A percentile compares a stretch with the other conserved stretches of the same genome.
These are phyloP conservation scores for Melipona beecheii DNA, from an alignment of 2,888 invertebrate species.

Conservation along the genomic window DNA sequence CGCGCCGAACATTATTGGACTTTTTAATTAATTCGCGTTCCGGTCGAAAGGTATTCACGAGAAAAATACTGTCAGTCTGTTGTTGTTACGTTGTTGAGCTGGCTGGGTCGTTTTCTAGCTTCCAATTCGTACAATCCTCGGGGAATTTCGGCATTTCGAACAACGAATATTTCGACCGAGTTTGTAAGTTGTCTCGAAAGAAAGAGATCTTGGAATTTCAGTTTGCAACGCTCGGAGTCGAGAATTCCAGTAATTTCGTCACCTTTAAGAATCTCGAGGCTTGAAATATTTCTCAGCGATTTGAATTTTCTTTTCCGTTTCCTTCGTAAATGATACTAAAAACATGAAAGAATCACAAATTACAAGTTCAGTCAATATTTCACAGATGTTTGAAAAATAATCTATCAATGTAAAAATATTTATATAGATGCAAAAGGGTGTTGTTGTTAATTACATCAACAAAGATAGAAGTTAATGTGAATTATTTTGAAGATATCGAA, in stretches of 20 bases:
- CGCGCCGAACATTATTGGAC: not conserved
- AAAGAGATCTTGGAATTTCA: not conserved
- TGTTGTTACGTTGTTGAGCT: not conserved
- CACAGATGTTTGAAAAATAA: not conserved
- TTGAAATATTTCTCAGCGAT: not conserved
- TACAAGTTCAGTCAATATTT: not conserved
- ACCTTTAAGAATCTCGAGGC: not conserved
- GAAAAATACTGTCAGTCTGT: not conserved
- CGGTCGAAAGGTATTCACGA: not conserved
- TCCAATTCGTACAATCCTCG: not conserved
- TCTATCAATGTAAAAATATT: too few relatives aligned
- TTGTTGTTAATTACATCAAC: too few relatives aligned
- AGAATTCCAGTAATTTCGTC: not conserved
- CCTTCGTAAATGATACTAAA: not conserved
- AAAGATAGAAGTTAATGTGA: too few relatives aligned
- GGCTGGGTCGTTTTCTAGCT: not conserved
- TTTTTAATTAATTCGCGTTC: slow-evolving; percentile 4
- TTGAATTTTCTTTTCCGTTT: not conserved
- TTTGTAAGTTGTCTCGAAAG: too few relatives aligned
- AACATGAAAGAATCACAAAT: not conserved
- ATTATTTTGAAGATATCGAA: too few relatives aligned
- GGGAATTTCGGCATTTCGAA: too few relatives aligned
- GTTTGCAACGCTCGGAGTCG: not conserved
- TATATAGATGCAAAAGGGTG: too few relatives aligned
- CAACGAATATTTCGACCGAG: not conserved